Evolutionary conservation across 2,888 invertebrate genomes (phyloP), one percentile per base, ranked within the genome.

Genomic region (Ophion slaviceki): DNA sequence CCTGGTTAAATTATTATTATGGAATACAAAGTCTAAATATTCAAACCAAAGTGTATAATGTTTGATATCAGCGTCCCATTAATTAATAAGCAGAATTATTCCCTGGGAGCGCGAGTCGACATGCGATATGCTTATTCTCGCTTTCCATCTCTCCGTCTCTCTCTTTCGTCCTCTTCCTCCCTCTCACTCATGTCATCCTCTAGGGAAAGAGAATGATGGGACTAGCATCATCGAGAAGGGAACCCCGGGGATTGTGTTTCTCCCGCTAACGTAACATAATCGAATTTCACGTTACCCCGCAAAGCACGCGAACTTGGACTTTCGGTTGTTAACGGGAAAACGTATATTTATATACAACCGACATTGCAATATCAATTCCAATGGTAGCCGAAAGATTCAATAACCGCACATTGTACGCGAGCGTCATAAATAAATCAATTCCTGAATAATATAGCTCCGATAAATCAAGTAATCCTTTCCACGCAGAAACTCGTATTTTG

Each of bases 201-300:
- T 7, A 72, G 57, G 17, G 47, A 17, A 24, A 67, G 71, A 45
- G 40, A 57, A 45, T 53, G 61, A 53, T 71, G 24, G 24, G 76
- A 76, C 71, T 80, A 67, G 53, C 67, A 32, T 66, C 32, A 59
- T 40, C 76, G 76, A 32, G n/a, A 61, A 80, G 64, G 86, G 79
- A 88, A 86, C 89, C 88, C 87, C 84, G 90, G 88, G 89, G 85
- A 89, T 89, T 89, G 88, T 89, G 79, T 88, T 87, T 85, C 64
- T 57, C 45, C 36, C 14, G 66, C 14, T 53, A 53, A 47, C 59
- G 64, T 20, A 24, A 87, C 84, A 88, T 89, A 91, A 91, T 90
- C 89, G 89, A 88, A 89, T 90, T 89, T 88, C 87, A 87, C 82
- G 88, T 89, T 89, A 89, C 88, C 88, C 88, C 88, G 88, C 90